Base-by-base conservation (phyloP, 2,888 invertebrate species). In the Dynastes hyllus region DNA sequence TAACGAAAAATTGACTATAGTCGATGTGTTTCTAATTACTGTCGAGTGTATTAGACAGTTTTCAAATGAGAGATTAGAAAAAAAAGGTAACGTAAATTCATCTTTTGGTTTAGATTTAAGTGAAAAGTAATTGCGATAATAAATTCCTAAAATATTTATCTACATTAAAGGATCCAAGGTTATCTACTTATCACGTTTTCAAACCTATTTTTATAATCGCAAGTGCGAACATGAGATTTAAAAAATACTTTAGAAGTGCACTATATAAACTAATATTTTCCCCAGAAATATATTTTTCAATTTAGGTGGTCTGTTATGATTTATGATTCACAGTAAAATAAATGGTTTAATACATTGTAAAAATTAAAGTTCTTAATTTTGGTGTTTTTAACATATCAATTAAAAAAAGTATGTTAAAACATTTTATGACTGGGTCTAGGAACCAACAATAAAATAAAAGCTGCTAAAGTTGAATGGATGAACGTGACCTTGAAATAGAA, bases 1-100 rank as follows among this genome's bases (percentile, higher is more conserved):
- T 11, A 67, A 67, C 6, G 1, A 67, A 9, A 45, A 16, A 16
- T 8, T 37, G 65, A 37, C 37, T 37, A 27, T 61, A 67, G 50
- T 22, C 16, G 22, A 50, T 67, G 67, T 67, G 67, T 67, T 67
- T 67, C 45, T 67, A 50, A 45, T 45, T 67, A 27, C 45, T 45
- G 22, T 50, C 27, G 8, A 67, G 67, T 50, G 67, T 9, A 27
- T 67, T 67, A 67, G 32, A 67, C 27, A 58, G 8, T 29, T 63
- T 32, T 29, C 9, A 67, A 50, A 50, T 67, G 40, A 40, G 55
- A 65, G 16, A 45, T 67, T 67, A 32, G 9, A 67, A 22, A 22
- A 67, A 40, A 37, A 67, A 67, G 67, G 67, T 67, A 67, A 67
- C 50, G 67, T 67, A 50, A 65, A 27, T 50, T 50, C 50, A 45